Conservation (phyloP, 2,797 vertebrate genomes). For the Cuniculus paca region DNA sequence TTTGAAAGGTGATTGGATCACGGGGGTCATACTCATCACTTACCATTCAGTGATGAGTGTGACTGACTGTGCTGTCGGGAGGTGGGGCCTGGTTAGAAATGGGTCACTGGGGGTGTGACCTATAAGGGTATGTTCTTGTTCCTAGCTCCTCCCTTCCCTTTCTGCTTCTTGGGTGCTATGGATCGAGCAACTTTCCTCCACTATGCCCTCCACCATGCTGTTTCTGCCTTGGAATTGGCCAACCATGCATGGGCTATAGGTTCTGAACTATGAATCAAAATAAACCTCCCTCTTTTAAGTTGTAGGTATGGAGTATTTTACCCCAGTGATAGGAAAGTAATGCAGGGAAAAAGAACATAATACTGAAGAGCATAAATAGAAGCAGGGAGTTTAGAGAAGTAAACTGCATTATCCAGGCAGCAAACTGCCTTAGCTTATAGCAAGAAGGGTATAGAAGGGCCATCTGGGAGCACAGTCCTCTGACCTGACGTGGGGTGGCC, state of each 20-base stretch:
- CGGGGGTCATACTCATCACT: not conserved
- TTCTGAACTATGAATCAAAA: not conserved
- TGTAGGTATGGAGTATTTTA: not conserved
- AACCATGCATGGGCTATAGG: not conserved
- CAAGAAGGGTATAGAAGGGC: not conserved
- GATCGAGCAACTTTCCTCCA: not conserved
- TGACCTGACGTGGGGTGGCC: not conserved
- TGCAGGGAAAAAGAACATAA: not conserved
- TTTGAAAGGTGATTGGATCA: not conserved
- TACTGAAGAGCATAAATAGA: not conserved
- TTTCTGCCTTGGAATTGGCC: not conserved
- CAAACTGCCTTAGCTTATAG: not conserved
- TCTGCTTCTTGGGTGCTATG: not conserved
- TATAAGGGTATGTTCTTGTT: not conserved
- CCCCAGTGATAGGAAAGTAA: not conserved
- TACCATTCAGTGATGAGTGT: not conserved
- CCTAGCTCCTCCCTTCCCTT: not conserved
- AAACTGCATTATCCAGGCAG: accelerated
- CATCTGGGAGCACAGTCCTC: not conserved
- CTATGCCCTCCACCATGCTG: not conserved
- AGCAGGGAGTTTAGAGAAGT: accelerated
- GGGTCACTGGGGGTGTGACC: not conserved
- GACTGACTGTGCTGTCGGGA: not conserved
- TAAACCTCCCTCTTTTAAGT: not conserved
- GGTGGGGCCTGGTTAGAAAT: not conserved